Evolutionary conservation across 2,113 vertebrate genomes (phyloP).

Genomic region (Mystacornis crossleyi): DNA sequence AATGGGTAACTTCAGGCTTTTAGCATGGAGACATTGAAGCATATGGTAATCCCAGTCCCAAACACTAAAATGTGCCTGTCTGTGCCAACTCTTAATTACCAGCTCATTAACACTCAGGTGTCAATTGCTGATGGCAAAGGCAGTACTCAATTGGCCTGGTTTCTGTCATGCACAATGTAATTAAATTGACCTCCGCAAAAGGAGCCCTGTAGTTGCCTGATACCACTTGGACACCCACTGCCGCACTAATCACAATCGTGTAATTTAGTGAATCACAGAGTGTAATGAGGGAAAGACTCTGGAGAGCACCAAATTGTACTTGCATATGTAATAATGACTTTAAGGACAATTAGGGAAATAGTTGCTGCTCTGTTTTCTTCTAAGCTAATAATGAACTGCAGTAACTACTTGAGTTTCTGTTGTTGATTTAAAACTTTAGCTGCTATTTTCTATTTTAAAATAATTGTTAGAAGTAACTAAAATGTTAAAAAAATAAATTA

Average conservation of each 20-base stretch:
- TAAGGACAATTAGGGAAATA: slow-evolving; percentile 66
- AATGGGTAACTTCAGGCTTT: slow-evolving; percentile 54
- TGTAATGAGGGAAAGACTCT: slow-evolving; percentile 56
- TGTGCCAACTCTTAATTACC: slow-evolving; percentile 86
- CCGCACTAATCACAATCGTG: slow-evolving; percentile 66
- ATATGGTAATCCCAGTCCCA: slow-evolving; percentile 81
- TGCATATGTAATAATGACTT: slow-evolving; percentile 66
- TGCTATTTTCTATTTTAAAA: slow-evolving; percentile 17
- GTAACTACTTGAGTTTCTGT: slow-evolving; percentile 12
- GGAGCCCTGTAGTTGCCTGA: slow-evolving; percentile 74
- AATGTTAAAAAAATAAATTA: background rate
- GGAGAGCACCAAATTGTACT: slow-evolving; percentile 51
- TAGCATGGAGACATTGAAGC: slow-evolving; percentile 75
- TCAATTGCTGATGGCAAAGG: slow-evolving; percentile 83
- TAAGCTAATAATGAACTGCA: slow-evolving; percentile 42
- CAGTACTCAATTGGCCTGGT: slow-evolving; percentile 79
- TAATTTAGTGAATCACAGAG: slow-evolving; percentile 71
- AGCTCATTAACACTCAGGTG: slow-evolving; percentile 89
- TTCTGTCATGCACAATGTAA: slow-evolving; percentile 83
- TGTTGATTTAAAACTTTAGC: slow-evolving; percentile 27
- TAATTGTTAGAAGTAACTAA: background rate
- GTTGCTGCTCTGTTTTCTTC: slow-evolving; percentile 57
- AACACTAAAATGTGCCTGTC: slow-evolving; percentile 76
- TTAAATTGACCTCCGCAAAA: slow-evolving; percentile 82
- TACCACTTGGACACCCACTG: slow-evolving; percentile 75